Evolutionary conservation across 2,113 vertebrate genomes (phyloP), one percentile per base, ranked within the genome.

Genomic region (Catharus fuscescens): DNA sequence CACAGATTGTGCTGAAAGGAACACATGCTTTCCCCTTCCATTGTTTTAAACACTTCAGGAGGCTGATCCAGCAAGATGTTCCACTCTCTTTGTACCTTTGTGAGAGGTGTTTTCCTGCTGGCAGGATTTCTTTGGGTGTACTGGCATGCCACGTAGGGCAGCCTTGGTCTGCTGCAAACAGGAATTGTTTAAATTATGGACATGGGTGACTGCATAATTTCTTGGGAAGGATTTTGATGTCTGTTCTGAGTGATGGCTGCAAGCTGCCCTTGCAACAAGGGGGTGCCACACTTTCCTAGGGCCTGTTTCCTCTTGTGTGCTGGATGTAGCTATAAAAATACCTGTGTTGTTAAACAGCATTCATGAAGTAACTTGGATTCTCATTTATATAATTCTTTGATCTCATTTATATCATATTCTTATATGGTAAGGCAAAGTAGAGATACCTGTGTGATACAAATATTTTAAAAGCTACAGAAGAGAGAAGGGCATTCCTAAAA

Each of bases 1-100:
- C 88, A 47, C 81, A 96, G 78, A 93, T 70, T 96, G 88, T 72
- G 61, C 92, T 40, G 91, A 91, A 86, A 84, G 61, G 44, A 92
- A 47, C 92, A 90, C 90, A 69, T 32, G 45, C 67, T 71, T 93
- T 74, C 79, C 54, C 88, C 32, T 72, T 34, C 69, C 87, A 42
- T 76, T 89, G 93, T 92, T 67, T 96, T 88, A 91, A 90, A 82
- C 78, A 87, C 69, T 57, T 92, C 87, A 52, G 17, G 26, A 80
- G 76, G 61, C 92, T 93, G 94, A 93, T 92, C 80, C 82, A 74
- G 93, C 52, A 80, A 81, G 90, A 92, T 79, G 11, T 40, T 88
- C 1, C 0, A 6, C 36, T 93, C 56, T 80, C 50, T 78, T 32
- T 74, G 72, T 78, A 78, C 64, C 65, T 94, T 34, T 78, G 25